Conservation (phyloP, 2,888 invertebrate species). For the Pegoplata infirma region DNA sequence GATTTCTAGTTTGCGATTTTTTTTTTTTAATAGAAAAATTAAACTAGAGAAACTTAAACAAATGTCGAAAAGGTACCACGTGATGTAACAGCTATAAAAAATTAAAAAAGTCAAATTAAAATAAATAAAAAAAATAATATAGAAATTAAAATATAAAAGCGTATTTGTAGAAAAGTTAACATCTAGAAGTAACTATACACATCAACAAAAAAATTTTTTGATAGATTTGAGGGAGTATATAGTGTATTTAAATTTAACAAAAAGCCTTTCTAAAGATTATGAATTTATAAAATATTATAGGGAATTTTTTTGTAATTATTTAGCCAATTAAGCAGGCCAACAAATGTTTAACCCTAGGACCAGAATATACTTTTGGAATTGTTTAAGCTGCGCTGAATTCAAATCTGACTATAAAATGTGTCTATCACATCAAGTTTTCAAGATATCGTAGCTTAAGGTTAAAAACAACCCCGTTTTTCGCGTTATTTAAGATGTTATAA, state of each 20-base stretch:
- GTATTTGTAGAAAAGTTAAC: slow-evolving; percentile 14
- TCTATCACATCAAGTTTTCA: too few species aligned
- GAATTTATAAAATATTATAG: slow-evolving; percentile 19
- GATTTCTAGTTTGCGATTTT: not conserved
- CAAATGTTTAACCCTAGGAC: too few species aligned
- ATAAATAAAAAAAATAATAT: slow-evolving; percentile 6
- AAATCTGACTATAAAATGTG: too few species aligned
- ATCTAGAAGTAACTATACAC: slow-evolving; percentile 37
- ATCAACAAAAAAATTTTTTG: slow-evolving; percentile 13
- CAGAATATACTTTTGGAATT: too few species aligned
- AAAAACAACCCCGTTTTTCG: too few species aligned
- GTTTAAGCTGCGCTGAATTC: too few species aligned
- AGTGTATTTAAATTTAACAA: not conserved
- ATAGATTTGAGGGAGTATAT: slow-evolving; percentile 4
- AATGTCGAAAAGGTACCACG: slow-evolving; percentile 74
- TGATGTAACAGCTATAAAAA: slow-evolving; percentile 77
- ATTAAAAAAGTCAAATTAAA: slow-evolving; percentile 45
- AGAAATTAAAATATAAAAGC: not conserved
- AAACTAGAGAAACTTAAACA: slow-evolving; percentile 31
- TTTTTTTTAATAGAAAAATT: not conserved
- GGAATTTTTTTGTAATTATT: too few species aligned
- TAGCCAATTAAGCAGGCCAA: too few species aligned
- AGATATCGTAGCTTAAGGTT: too few species aligned
- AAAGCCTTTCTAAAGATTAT: slow-evolving; percentile 27
- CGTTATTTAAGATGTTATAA: too few species aligned